Evolutionary conservation across 2,113 vertebrate genomes (phyloP).

Genomic region (Lophura nycthemera): DNA sequence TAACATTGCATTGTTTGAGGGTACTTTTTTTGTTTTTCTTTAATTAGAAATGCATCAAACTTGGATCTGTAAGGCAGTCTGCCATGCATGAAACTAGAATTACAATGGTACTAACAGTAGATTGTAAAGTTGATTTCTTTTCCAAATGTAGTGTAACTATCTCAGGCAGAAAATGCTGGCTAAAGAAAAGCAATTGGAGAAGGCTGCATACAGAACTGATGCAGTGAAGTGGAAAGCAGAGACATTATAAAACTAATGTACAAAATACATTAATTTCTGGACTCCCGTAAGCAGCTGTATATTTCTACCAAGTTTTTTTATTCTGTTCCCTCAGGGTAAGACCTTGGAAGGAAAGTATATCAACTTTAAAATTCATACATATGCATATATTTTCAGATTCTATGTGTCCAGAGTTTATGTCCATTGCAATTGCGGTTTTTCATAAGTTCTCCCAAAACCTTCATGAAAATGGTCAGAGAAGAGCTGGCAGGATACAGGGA

Average conservation of each 20-base stretch:
- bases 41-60: constrained; percentile 54
- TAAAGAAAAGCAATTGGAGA: constrained; percentile 31
- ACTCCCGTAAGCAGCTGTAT: neutral
- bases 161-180: constrained; percentile 38
- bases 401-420: neutral
- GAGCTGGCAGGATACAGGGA: neutral
- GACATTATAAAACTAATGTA: neutral
- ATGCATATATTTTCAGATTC: neutral
- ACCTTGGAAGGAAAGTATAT: neutral
- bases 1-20: neutral
- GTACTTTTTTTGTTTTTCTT: neutral
- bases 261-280: constrained; percentile 33
- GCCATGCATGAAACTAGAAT: constrained; percentile 38
- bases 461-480: neutral
- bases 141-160: constrained; percentile 7
- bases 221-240: neutral
- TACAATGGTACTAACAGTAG: neutral
- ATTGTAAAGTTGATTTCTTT: constrained; percentile 54
- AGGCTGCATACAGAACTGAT: neutral
- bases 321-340: neutral
- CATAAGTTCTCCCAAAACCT: neutral
- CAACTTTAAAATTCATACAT: neutral
- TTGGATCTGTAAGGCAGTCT: constrained; percentile 16
- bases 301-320: neutral
- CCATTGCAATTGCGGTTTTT: neutral